Base-by-base conservation (phyloP, 1,140 invertebrate species). In the Magallana angulata region DNA sequence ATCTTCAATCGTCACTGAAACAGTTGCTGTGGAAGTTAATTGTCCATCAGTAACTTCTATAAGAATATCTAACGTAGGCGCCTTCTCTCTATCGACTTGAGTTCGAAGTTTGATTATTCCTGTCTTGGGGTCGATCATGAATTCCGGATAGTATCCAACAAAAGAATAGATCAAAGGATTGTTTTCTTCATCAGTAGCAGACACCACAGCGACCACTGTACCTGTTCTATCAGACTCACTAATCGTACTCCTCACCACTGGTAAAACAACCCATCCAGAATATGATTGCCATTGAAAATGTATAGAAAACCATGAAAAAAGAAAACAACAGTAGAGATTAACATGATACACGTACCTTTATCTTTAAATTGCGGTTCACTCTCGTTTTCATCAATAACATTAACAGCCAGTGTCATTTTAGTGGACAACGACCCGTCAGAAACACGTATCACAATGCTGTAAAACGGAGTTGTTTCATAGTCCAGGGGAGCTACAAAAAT, bases 1-100 rank as follows among this genome's bases (percentile, higher is more conserved):
- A 94, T 99, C 98, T 97, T 71, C 57, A 11, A 94, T 85, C 9
- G 87, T 89, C 18, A 92, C 62, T 11, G 88, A 89, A 57, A 89
- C 82, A 12, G 90, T 91, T 14, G 85, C 84, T 7, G 89, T 88
- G 30, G 85, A 83, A 16, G 84, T 48, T 1, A 82, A 86, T 30
- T 57, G 87, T 5, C 85, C 85, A 59, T 86, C 85, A 80, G 71
- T 58, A 18, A 57, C 85, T 57, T 30, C 12, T 0, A 80, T 57
- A 7, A 58, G 59, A 5, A 86, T n/a, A 30, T 16, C 9, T 14
- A 80, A 57, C 5, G 68, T 59, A 24, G 71, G 12, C 7, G 18
- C 9, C 12, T n/a, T 81, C 36, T 86, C 85, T 36, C 76, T 80
- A 30, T 86, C 71, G 5, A 86, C 24, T 3, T 18, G 12, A 71